Evolutionary conservation across 1,140 invertebrate genomes (phyloP), one percentile per base, ranked within the genome.

Genomic region (Linepithema humile): DNA sequence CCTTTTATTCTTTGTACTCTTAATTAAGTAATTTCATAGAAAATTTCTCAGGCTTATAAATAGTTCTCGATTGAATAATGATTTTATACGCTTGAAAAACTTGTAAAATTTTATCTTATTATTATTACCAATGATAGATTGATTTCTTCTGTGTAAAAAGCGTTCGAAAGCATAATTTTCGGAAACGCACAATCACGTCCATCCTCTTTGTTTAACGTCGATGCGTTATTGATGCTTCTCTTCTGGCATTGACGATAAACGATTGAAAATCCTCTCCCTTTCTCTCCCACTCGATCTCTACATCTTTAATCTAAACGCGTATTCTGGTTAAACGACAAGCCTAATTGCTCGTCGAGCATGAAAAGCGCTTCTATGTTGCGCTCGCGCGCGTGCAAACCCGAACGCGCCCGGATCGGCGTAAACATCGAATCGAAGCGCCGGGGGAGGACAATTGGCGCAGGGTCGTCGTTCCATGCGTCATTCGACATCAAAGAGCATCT

Each of bases 301-400:
- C 12, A 45, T 38, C 45, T 62, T 32, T 62, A 53, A 74, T 77
- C 7, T 17, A n/a, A 74, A 29, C 53, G 17, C 38, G 50, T 9
- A 40, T n/a, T 55, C 26, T 55, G 23, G 12, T 64, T 32, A 35
- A 38, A 48, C 59, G 59, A 62, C 59, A 50, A 75, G 23, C 43
- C 72, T 78, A 78, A 80, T 80, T 70, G 48, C 55, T 55, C 75
- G n/a, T 3, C 15, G 26, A 84, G 85, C 80, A 87, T 84, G 80
- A 88, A 88, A 88, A 88, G 85, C 70, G 72, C 80, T 65, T 75
- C 74, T 87, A 48, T 74, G 74, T 67, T 77, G 64, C 62, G 55
- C 59, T 45, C 43, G 67, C 17, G 35, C 50, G 48, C 65, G 64
- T 43, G 57, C n/a, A 38, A 50, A 45, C 6, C 62, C 60, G 70